Evolutionary conservation across 2,113 vertebrate genomes (phyloP).

Genomic region (Scytalopus superciliaris): DNA sequence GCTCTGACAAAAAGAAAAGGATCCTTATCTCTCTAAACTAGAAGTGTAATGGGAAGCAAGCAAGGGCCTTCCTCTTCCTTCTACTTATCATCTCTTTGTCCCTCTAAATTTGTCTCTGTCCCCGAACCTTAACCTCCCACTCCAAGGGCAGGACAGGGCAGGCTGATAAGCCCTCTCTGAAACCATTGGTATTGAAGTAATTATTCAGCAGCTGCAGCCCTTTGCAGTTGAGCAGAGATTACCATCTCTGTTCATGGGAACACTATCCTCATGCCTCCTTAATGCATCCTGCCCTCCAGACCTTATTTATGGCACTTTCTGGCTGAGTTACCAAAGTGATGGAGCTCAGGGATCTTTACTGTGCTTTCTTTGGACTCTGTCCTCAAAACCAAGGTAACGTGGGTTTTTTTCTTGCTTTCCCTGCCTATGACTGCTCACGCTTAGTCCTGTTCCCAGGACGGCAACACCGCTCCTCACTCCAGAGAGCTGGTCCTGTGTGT

Average conservation of each 20-base stretch:
- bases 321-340: not conserved
- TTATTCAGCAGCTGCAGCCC: conserved; percentile 36
- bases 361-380: not conserved
- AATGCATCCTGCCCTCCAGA: not conserved
- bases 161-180: conserved; percentile 42
- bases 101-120: conserved; percentile 16
- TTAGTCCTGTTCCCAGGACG: not conserved
- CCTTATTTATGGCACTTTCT: conserved; percentile 39
- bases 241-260: conserved; percentile 34
- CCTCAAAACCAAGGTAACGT: not conserved
- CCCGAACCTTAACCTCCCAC: conserved; percentile 32
- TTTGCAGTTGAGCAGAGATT: conserved; percentile 50
- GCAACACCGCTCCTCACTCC: not conserved
- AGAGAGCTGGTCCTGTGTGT: not conserved
- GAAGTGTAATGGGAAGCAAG: conserved; percentile 17
- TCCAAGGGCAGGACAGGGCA: conserved; percentile 20
- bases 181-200: conserved; percentile 12
- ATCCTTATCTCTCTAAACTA: conserved; percentile 20
- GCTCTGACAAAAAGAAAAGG: not conserved
- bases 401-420: fast-evolving
- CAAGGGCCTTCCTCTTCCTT: conserved; percentile 33
- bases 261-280: not conserved
- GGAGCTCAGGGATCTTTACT: not conserved
- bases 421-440: not conserved
- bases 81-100: conserved; percentile 32